Evolutionary conservation across 1,140 invertebrate species (phyloP), one percentile per base, ranked within the genome.

Genomic region (Eupeodes corollae): DNA sequence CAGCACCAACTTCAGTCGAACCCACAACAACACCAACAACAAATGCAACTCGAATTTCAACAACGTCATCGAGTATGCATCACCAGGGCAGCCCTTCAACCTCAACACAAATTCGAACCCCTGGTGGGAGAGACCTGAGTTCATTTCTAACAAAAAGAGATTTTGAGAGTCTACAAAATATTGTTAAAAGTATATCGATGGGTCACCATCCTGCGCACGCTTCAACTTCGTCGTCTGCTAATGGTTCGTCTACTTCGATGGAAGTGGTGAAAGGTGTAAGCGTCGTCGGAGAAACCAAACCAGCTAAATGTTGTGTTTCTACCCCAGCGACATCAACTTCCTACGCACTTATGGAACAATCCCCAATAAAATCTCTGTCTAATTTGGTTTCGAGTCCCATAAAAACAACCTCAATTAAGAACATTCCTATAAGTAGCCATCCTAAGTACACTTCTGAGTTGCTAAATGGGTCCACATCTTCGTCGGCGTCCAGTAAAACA

Each of bases 311-410:
- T 40, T 26, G 26, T 44, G 34, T n/a, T 16, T 14, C 18, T 33
- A 47, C 42, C 21, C 12, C 16, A 46, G 42, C 30, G 52, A 56
- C 12, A 34, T 32, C 15, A 37, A 37, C 70, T 49, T 68, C 68
- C 66, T 68, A 52, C 44, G 70, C 48, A 11, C 15, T 53, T 18
- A 32, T 64, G 59, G 75, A 76, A 49, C 75, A 75, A 50, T 77
- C 76, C 15, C 76, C 76, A 21, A 77, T 78, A 15, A 77, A 78
- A 59, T 78, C 76, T 50, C 63, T 78, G 34, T 78, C 76, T 47
- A 77, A 77, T 63, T 67, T 78, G 51, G 76, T 77, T 21, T 76
- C 75, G 51, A 75, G 74, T 61, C 75, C 76, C 44, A 71, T 77
- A 39, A 73, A 76, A 51, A 53, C 63, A 35, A 61, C 63, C 34